Evolutionary conservation across 2,888 invertebrate species (phyloP).

Genomic region (Zonitis immaculata): DNA sequence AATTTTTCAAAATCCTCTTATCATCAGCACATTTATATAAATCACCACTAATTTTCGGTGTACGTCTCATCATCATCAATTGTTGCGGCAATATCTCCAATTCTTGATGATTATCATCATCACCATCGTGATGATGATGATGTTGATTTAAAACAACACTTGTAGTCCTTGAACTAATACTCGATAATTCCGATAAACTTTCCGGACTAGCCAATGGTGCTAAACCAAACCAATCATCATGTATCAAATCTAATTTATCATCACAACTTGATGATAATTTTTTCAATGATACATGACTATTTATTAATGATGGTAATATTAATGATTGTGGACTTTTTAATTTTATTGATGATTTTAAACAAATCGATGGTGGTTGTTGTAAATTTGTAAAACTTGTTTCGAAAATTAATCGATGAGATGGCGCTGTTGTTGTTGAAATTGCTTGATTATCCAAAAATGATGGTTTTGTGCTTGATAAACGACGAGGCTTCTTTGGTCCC

Average conservation of each 20-base stretch:
- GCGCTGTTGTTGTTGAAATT: conserved; percentile 28
- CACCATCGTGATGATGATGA: neutral
- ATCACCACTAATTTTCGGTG: conserved; percentile 62
- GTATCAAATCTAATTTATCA: conserved; percentile 51
- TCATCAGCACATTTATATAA: conserved; percentile 64
- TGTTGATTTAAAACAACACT: conserved; percentile 47
- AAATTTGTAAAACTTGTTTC: conserved; percentile 74
- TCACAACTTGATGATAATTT: conserved; percentile 25
- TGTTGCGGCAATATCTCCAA: conserved; percentile 1
- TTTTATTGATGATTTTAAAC: conserved; percentile 46
- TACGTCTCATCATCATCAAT: conserved; percentile 60
- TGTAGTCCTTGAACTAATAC: conserved; percentile 66
- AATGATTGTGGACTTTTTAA: conserved; percentile 41
- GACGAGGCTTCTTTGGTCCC: conserved; percentile 75
- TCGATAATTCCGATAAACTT: conserved; percentile 75
- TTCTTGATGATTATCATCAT: too few relatives aligned
- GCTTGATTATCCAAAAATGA: conserved; percentile 22
- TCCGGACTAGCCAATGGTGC: conserved; percentile 81
- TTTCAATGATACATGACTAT: conserved; percentile 33
- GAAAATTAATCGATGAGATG: conserved; percentile 58
- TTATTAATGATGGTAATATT: conserved; percentile 20
- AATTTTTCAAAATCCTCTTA: conserved; percentile 54
- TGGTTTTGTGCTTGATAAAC: conserved; percentile 31
- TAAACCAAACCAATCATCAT: conserved; percentile 63
- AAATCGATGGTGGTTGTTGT: conserved; percentile 50